Percentiles rank a stretch among this genome's conserved stretches.
Conservation (phyloP, 2,888 invertebrate genomes). For the Peribatodes rhomboidaria region DNA sequence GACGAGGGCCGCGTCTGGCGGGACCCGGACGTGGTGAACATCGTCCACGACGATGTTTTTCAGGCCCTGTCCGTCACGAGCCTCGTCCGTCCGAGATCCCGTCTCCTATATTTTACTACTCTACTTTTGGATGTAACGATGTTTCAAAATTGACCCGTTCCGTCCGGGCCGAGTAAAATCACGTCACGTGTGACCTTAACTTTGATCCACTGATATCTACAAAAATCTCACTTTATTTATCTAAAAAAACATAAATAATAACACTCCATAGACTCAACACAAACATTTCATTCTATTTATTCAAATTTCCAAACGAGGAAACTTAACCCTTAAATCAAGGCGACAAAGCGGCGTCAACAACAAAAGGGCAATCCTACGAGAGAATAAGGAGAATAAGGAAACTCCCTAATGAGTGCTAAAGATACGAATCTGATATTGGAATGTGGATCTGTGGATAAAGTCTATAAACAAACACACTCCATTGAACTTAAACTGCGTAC, state of each 20-base stretch:
- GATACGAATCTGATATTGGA: conserved; percentile 41
- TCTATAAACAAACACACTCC: conserved; percentile 47
- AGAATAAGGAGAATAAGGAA: conserved; percentile 31
- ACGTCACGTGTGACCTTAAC: too few species aligned
- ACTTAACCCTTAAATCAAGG: conserved; percentile 35
- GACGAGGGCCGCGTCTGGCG: too few species aligned
- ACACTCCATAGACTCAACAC: background rate
- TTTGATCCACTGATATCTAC: too few species aligned
- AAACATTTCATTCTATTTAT: conserved; percentile 25
- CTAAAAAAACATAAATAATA: conserved; percentile 8
- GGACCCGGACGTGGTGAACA: too few species aligned
- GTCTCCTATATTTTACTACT: too few species aligned
- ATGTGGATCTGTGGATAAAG: conserved; percentile 40
- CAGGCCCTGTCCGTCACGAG: too few species aligned
- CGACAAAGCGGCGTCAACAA: conserved; percentile 35
- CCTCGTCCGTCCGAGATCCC: too few species aligned
- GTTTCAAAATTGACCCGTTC: too few species aligned
- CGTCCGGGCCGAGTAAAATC: too few species aligned
- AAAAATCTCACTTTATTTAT: background rate
- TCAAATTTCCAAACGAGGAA: conserved; percentile 32
- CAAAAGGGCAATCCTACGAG: conserved; percentile 31
- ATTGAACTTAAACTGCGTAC: conserved; percentile 49
- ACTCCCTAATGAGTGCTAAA: conserved; percentile 37
- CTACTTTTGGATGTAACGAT: too few species aligned
- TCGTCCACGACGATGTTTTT: too few species aligned